A percentile compares a stretch with the other conserved stretches of the same genome.
These are phyloP conservation scores for Leptinotarsa rubiginosa DNA, from an alignment of 2,888 invertebrate genomes.

Conservation along the genomic window DNA sequence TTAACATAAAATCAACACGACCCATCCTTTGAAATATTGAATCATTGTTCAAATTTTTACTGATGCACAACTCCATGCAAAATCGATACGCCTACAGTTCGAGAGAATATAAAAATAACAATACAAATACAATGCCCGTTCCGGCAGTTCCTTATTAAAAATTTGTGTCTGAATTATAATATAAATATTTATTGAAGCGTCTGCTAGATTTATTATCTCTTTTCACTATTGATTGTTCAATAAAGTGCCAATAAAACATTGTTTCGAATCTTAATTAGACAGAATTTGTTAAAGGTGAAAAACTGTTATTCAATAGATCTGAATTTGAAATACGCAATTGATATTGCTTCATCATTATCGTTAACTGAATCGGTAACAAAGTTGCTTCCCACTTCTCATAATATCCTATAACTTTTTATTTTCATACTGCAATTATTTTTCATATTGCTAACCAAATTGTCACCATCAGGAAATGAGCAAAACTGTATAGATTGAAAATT, in stretches of 20 bases:
- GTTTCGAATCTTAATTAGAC: not conserved
- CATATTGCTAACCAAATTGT: too few relatives aligned
- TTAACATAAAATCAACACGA: not conserved
- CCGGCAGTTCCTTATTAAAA: not conserved
- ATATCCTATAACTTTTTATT: too few relatives aligned
- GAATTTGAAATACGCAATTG: not conserved
- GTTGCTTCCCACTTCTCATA: too few relatives aligned
- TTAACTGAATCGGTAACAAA: too few relatives aligned
- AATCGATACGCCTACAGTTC: not conserved
- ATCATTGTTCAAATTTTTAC: constrained; percentile 6
- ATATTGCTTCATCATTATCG: too few relatives aligned
- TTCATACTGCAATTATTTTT: too few relatives aligned
- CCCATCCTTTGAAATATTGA: constrained; percentile 2
- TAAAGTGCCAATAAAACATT: not conserved
- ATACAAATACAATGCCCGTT: not conserved
- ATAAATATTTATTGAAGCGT: not conserved
- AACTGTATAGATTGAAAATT: too few relatives aligned
- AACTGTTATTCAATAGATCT: not conserved
- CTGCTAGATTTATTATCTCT: not conserved
- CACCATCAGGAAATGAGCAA: too few relatives aligned
- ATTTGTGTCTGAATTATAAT: not conserved
- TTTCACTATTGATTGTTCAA: not conserved
- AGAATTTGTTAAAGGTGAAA: not conserved
- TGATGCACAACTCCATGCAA: not conserved
- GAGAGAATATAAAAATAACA: not conserved